Percentiles rank a stretch among this genome's conserved stretches.
phyloP scores from a whole-genome alignment of 2,113 vertebrate species.

The Notarius quadriscutis region DNA sequence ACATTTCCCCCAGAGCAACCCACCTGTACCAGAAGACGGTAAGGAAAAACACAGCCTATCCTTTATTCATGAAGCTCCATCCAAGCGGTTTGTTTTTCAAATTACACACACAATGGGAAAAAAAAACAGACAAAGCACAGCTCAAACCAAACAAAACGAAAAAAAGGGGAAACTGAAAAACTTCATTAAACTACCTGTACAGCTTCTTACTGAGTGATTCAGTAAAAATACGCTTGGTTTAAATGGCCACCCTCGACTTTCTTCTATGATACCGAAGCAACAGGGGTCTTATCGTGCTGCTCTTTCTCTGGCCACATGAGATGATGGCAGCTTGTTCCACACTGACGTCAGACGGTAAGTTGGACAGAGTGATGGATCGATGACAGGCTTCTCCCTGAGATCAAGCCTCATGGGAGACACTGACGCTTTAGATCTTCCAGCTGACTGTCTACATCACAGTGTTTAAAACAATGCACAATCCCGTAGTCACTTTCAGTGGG shows the following conservation, averaged over 20 bases:
- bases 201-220: background rate
- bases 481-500: background rate
- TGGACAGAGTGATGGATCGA: constrained; percentile 27
- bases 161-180: constrained; percentile 17
- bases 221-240: background rate
- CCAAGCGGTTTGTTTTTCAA: constrained; percentile 58
- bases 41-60: constrained; percentile 52
- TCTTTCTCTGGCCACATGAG: constrained; percentile 35
- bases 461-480: background rate
- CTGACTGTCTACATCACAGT: constrained; percentile 66
- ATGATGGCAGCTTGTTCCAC: constrained; percentile 23
- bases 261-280: constrained; percentile 3
- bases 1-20: constrained; percentile 49
- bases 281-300: constrained; percentile 54
- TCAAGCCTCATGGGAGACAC: constrained; percentile 32
- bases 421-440: constrained; percentile 38
- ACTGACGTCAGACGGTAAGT: constrained; percentile 20
- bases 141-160: constrained; percentile 50
- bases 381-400: constrained; percentile 37
- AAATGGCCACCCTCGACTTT: background rate
- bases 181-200: constrained; percentile 47
- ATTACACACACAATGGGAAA: constrained; percentile 51
- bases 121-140: constrained; percentile 51
- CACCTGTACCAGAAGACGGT: constrained; percentile 54
- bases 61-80: constrained; percentile 63